Evolutionary conservation across 1,140 invertebrate genomes (phyloP).

Genomic region (Trichonephila clavipes): DNA sequence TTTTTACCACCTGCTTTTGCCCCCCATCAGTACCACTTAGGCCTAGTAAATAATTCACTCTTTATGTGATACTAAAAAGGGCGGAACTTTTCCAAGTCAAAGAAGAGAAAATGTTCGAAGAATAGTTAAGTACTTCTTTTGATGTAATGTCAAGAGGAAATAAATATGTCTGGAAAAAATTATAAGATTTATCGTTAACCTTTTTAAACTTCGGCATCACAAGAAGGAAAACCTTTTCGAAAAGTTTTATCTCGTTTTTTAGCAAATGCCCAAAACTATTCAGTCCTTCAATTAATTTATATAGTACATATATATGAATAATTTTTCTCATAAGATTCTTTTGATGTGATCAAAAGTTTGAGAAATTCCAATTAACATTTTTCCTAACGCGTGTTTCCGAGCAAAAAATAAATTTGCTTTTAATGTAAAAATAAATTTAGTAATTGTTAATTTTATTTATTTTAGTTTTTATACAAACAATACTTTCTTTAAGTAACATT

Average conservation of each 20-base stretch:
- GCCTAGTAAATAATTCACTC: constrained; percentile 34
- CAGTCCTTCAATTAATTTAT: too few species aligned
- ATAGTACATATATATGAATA: too few species aligned
- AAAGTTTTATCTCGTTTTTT: neutral
- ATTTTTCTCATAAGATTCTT: too few species aligned
- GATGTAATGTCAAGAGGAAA: neutral
- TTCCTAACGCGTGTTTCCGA: too few species aligned
- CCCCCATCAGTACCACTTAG: neutral
- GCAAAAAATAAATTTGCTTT: too few species aligned
- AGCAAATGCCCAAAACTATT: neutral
- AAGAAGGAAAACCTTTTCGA: neutral
- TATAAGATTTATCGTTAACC: neutral
- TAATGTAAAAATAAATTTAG: too few species aligned
- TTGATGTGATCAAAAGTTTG: too few species aligned
- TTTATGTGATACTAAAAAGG: neutral
- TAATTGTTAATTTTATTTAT: too few species aligned
- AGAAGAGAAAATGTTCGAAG: neutral
- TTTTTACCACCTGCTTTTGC: neutral
- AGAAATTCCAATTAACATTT: too few species aligned
- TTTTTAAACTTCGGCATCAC: neutral
- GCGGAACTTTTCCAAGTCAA: neutral
- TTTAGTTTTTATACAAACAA: too few species aligned
- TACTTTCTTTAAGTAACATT: too few species aligned
- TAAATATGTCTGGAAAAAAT: neutral
- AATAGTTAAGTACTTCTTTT: neutral